Conservation (phyloP, 1,140 invertebrate genomes). For the Philotrypesis tridentata region DNA sequence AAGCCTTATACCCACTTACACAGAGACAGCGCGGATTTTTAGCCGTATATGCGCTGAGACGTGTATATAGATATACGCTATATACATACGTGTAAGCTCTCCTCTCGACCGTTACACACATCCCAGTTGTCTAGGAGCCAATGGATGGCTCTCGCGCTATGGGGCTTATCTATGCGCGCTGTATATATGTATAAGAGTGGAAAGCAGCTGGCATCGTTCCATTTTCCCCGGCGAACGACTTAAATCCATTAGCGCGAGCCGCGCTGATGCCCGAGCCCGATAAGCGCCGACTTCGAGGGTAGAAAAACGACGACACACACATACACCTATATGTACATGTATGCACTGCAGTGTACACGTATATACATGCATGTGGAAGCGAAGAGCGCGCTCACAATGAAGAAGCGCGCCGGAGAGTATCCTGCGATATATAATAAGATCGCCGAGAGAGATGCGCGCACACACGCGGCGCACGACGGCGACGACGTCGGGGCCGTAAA, state of each 20-base stretch:
- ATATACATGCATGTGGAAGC: too few species aligned
- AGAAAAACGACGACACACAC: conserved; percentile 4
- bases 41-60: too few species aligned
- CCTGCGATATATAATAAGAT: conserved; percentile 39
- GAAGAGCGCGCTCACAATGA: too few species aligned
- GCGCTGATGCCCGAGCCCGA: conserved; percentile 16
- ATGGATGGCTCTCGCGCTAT: not conserved
- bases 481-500: too few species aligned
- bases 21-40: not conserved
- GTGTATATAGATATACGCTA: too few species aligned
- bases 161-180: conserved; percentile 29
- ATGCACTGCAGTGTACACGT: too few species aligned
- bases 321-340: too few species aligned
- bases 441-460: conserved; percentile 6
- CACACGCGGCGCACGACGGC: too few species aligned
- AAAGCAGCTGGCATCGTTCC: conserved; percentile 30
- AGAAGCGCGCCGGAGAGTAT: not conserved
- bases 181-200: not conserved
- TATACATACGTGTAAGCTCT: too few species aligned
- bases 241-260: conserved; percentile 44
- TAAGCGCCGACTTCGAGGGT: not conserved
- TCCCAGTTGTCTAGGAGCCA: not conserved
- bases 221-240: conserved; percentile 41
- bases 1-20: not conserved
- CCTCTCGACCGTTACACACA: not conserved